Evolutionary conservation across 1,140 invertebrate genomes (phyloP), one percentile per base, ranked within the genome.

Genomic region (Medauroidea extradentata): DNA sequence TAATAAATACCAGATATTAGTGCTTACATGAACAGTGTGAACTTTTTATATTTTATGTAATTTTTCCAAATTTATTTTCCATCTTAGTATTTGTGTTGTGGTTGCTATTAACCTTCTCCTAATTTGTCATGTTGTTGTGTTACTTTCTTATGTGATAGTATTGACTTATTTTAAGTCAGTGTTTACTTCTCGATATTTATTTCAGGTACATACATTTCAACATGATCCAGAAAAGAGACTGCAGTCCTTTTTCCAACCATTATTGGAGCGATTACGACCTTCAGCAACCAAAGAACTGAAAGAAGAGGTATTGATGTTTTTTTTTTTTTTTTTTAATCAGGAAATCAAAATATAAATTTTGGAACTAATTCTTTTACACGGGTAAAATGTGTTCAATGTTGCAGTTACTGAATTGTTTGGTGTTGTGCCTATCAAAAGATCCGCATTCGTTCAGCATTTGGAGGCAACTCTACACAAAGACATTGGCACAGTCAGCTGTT

Each of bases 391-490:
- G 23, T 43, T 23, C 29, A 34, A 24, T 50, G n/a, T 57, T 48
- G 4, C 39, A 59, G 57, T n/a, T 79, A 23, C 63, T 78, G 48
- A 71, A 73, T 62, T 68, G 71, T 57, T 62, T 81, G 18, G 57
- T 77, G 27, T 71, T 67, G 41, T 81, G 81, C 60, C 69, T 85
- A 23, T 63, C 70, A 2, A 73, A 72, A 53, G 75, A 81, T 53
- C 72, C 75, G 27, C 70, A 73, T 50, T 79, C 79, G 57, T 78
- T 82, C n/a, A 71, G 66, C 52, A 64, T 70, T 11, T 85, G 82
- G 83, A 77, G 67, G 57, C 78, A 78, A 67, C 60, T 81, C 51
- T 80, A 82, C 61, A 67, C 69, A 7, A 84, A 82, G 57, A 71
- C 82, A 68, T 68, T 80, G 19, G 67, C 73, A 39, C 66, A 74